Evolutionary conservation across 1,140 invertebrate genomes (phyloP).

Genomic region (Palaemon carinicauda): DNA sequence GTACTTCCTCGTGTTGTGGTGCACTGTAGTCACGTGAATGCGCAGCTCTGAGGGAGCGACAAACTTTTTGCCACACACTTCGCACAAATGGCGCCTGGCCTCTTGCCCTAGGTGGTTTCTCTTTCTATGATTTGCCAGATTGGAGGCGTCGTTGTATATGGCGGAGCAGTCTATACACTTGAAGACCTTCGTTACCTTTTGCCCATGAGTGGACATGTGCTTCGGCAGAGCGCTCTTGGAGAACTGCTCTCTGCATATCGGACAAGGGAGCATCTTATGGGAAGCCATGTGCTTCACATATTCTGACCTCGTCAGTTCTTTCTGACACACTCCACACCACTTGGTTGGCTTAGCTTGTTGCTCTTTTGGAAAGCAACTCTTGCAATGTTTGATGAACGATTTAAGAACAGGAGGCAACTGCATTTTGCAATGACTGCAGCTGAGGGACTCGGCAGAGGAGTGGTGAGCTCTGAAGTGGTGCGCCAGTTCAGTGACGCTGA

Average conservation of each 20-base stretch:
- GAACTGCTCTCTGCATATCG: not conserved
- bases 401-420: not conserved
- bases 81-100: slow-evolving; percentile 38
- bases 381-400: slow-evolving; percentile 4
- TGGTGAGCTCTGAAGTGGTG: slow-evolving; percentile 29
- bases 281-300: no score
- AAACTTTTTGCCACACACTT: slow-evolving; percentile 47
- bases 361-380: not conserved
- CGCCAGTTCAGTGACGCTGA: not conserved
- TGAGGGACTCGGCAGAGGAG: not conserved
- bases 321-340: not conserved
- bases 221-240: slow-evolving; percentile 18
- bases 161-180: slow-evolving; percentile 34
- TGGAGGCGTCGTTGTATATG: slow-evolving; percentile 40
- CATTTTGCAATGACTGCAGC: not conserved
- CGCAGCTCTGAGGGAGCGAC: slow-evolving; percentile 26
- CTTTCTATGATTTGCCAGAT: slow-evolving; percentile 40
- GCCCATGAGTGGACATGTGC: slow-evolving; percentile 17
- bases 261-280: no score
- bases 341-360: not conserved
- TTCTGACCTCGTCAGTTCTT: no score
- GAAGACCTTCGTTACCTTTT: not conserved
- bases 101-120: slow-evolving; percentile 50
- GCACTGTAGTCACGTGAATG: slow-evolving; percentile 38
- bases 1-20: slow-evolving; percentile 44